phyloP scores from a whole-genome alignment of 2,113 vertebrate genomes.

The Lynx canadensis region DNA sequence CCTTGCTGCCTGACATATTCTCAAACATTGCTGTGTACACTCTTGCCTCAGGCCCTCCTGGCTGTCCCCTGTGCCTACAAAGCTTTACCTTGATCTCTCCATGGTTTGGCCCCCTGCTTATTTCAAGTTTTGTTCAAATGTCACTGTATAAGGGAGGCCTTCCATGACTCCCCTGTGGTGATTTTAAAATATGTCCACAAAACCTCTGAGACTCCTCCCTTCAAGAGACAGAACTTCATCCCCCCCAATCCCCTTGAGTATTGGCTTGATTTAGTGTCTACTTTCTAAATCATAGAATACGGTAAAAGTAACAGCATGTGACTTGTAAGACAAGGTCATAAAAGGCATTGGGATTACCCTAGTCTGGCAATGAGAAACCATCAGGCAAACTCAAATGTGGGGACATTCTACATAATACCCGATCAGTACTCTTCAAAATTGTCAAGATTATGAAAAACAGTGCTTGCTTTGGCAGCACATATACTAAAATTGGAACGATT shows the following conservation, averaged over 20 bases:
- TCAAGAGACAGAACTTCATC: neutral
- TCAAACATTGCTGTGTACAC: neutral
- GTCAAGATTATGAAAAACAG: constrained; percentile 35
- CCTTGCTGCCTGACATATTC: neutral
- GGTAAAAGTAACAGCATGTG: neutral
- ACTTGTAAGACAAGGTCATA: neutral
- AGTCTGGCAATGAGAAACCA: neutral
- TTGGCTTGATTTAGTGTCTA: neutral
- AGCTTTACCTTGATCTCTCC: neutral
- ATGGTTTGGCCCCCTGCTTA: neutral
- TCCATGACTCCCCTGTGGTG: neutral
- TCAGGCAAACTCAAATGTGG: neutral
- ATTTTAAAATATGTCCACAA: neutral
- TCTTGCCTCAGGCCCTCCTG: neutral
- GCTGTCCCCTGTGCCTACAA: neutral
- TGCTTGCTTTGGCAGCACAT: neutral
- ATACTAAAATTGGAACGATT: neutral
- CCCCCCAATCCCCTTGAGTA: neutral
- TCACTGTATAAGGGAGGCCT: neutral
- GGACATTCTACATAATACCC: neutral
- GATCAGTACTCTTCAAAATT: neutral
- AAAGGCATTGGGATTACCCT: neutral
- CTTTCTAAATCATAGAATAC: neutral
- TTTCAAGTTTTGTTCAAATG: neutral
- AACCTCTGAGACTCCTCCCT: neutral